A percentile compares a stretch with the other conserved stretches of the same genome.
Evolutionary conservation across 2,113 vertebrate species (phyloP).

Genomic region (Cricetomys ansorgei): DNA sequence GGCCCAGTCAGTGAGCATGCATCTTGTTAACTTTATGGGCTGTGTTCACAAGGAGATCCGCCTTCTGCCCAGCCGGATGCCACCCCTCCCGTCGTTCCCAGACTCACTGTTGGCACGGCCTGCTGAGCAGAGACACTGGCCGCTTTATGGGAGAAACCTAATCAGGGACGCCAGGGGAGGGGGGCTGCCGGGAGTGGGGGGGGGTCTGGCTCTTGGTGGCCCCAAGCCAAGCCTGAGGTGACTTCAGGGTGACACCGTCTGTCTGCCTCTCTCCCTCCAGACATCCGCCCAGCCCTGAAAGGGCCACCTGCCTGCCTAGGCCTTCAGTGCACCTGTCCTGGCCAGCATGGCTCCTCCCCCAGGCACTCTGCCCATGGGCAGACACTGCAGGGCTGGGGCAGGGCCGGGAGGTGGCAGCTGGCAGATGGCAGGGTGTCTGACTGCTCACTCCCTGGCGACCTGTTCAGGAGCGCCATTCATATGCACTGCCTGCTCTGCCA

Average conservation of each 20-base stretch:
- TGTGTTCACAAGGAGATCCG: slow-evolving; percentile 80
- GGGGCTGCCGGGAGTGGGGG: neutral
- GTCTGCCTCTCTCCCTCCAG: slow-evolving; percentile 87
- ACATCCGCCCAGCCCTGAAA: slow-evolving; percentile 84
- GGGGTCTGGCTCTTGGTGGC: slow-evolving; percentile 73
- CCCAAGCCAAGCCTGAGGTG: slow-evolving; percentile 91
- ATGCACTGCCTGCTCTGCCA: fast-evolving
- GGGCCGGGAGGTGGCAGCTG: neutral
- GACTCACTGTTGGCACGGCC: slow-evolving; percentile 81
- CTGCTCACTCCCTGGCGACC: neutral
- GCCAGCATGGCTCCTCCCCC: neutral
- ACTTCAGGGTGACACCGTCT: slow-evolving; percentile 94
- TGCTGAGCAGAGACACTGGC: slow-evolving; percentile 86
- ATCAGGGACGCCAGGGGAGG: slow-evolving; percentile 77
- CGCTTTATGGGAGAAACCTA: slow-evolving; percentile 88
- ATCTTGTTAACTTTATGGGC: slow-evolving; percentile 80
- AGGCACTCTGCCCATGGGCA: neutral
- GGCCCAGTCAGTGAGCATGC: neutral
- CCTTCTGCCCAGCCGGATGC: slow-evolving; percentile 67
- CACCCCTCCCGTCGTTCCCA: slow-evolving; percentile 77
- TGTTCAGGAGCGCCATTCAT: neutral
- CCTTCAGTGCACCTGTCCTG: slow-evolving; percentile 69
- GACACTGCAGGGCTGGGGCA: neutral
- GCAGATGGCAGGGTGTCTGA: slow-evolving; percentile 47
- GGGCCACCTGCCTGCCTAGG: slow-evolving; percentile 71